These are phyloP conservation scores for Amiota communis DNA, from an alignment of 2,888 invertebrate species.

Conservation along the genomic window DNA sequence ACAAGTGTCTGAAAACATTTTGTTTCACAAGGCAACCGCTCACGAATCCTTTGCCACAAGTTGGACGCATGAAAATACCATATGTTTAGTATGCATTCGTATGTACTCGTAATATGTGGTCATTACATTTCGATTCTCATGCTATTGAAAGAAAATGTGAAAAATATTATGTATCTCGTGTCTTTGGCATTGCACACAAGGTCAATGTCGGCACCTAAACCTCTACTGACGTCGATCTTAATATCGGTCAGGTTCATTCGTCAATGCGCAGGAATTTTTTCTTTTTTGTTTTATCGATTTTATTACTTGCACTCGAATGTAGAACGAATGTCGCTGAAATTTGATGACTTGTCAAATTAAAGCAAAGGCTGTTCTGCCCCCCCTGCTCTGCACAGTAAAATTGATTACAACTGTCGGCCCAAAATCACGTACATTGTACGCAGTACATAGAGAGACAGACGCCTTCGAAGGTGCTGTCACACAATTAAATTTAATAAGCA, in stretches of 20 bases:
- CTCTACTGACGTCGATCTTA: slow-evolving; percentile 3
- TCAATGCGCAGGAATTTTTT: background rate
- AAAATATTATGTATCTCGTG: background rate
- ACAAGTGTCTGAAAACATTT: slow-evolving; percentile 55
- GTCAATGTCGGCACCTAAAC: slow-evolving; percentile 41
- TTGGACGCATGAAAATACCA: background rate
- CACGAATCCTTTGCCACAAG: slow-evolving; percentile 18
- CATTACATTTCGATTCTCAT: background rate
- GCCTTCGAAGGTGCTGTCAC: background rate
- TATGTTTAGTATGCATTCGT: background rate
- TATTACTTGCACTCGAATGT: slow-evolving; percentile 20
- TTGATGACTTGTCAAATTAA: slow-evolving; percentile 28
- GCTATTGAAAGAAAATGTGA: too few species aligned
- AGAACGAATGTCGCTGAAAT: background rate
- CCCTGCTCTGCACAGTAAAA: too few species aligned
- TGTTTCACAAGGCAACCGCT: background rate
- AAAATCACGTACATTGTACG: too few species aligned
- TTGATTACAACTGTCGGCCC: too few species aligned
- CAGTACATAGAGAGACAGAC: too few species aligned
- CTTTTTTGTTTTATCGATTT: slow-evolving; percentile 39
- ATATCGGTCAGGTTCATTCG: slow-evolving; percentile 17
- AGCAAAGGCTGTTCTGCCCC: background rate
- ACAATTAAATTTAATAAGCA: slow-evolving; percentile 29
- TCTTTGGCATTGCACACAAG: slow-evolving; percentile 52
- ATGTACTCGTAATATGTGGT: background rate